A percentile compares a stretch with the other conserved stretches of the same genome.
Evolutionary conservation across 2,113 vertebrate species (phyloP).

Genomic region (Tautogolabrus adspersus): DNA sequence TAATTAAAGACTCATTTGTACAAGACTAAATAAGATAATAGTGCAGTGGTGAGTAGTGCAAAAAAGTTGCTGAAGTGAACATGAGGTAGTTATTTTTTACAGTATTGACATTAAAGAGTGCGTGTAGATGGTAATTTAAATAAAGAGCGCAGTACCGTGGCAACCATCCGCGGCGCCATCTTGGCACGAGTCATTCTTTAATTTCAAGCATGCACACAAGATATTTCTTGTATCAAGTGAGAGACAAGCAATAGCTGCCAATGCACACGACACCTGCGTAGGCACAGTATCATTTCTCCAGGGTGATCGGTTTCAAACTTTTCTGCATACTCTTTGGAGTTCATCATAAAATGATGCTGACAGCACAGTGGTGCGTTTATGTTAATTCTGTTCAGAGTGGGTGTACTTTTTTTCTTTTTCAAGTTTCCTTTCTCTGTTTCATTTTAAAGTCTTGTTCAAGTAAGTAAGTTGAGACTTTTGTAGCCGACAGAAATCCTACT

Average conservation of each 20-base stretch:
- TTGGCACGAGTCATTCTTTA: too few species aligned
- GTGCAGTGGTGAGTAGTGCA: too few species aligned
- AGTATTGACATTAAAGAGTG: too few species aligned
- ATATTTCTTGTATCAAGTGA: background rate
- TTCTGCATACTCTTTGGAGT: background rate
- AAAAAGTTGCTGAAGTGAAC: too few species aligned
- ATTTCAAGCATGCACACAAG: background rate
- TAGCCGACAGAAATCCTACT: conserved; percentile 1
- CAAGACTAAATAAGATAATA: too few species aligned
- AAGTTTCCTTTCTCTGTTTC: too few species aligned
- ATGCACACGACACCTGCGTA: background rate
- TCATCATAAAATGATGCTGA: conserved; percentile 15
- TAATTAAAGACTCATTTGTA: too few species aligned
- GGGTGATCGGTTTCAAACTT: conserved; percentile 25
- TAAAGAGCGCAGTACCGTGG: too few species aligned
- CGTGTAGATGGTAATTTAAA: too few species aligned
- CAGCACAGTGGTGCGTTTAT: conserved; percentile 20
- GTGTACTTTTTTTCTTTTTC: background rate
- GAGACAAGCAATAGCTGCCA: background rate
- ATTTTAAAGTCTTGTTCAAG: background rate
- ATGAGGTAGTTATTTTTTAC: too few species aligned
- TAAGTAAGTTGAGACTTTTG: background rate
- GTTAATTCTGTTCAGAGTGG: conserved; percentile 9
- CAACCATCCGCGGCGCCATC: too few species aligned
- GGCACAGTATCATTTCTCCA: conserved; percentile 16